These are phyloP conservation scores for Plecotus auritus DNA, from an alignment of 2,113 vertebrate species.

Conservation along the genomic window DNA sequence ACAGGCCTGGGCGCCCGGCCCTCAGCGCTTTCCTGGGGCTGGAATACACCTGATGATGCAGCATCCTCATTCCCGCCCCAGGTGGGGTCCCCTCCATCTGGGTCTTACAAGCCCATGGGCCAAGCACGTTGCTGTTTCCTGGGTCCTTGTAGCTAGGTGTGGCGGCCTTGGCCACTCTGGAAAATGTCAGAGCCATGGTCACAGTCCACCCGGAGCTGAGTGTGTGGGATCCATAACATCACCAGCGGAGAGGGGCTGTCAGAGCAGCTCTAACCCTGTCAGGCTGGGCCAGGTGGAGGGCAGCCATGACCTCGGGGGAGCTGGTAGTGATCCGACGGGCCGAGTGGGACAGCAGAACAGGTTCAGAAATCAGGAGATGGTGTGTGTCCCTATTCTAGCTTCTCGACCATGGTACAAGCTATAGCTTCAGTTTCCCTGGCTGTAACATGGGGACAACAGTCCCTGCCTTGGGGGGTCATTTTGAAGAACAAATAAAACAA, in stretches of 20 bases:
- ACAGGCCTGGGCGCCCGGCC: neutral
- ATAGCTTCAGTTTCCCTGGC: neutral
- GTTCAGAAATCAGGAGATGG: neutral
- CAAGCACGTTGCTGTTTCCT: neutral
- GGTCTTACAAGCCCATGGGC: neutral
- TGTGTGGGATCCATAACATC: neutral
- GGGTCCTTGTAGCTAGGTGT: neutral
- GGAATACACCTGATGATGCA: accelerated
- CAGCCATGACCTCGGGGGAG: neutral
- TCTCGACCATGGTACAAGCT: neutral
- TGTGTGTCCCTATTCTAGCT: neutral
- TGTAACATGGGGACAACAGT: neutral
- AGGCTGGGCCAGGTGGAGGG: neutral
- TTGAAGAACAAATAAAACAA: neutral
- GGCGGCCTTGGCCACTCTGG: neutral
- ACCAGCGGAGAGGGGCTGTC: neutral
- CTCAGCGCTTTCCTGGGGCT: neutral
- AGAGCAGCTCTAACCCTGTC: neutral
- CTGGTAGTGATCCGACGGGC: neutral
- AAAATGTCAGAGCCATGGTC: neutral
- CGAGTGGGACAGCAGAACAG: accelerated
- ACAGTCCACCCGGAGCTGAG: neutral
- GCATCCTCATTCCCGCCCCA: neutral
- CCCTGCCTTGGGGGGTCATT: neutral
- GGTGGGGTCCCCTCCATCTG: neutral